A percentile compares a stretch with the other conserved stretches of the same genome.
Conservation (phyloP, 2,797 vertebrate genomes). For the Ceryle rudis region DNA sequence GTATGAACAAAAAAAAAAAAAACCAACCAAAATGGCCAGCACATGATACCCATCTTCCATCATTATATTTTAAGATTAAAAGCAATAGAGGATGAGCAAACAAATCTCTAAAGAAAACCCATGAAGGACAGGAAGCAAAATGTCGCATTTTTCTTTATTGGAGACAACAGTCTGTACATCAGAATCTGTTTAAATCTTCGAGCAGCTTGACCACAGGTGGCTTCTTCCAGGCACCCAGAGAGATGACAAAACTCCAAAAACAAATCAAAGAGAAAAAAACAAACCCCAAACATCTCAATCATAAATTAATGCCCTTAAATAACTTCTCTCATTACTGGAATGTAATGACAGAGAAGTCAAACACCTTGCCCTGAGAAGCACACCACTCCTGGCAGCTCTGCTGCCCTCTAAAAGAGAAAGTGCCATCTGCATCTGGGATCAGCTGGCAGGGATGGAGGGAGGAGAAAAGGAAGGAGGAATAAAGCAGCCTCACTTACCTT, state of each 20-base stretch:
- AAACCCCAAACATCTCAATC: not conserved
- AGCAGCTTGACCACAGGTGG: not conserved
- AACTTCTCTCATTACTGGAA: not conserved
- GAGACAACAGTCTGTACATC: not conserved
- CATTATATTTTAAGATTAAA: not conserved
- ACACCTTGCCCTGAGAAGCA: not conserved
- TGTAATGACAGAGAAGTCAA: not conserved
- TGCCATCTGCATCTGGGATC: not conserved
- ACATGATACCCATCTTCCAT: not conserved
- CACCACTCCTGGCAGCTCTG: not conserved
- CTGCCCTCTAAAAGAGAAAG: not conserved
- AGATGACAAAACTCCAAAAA: not conserved
- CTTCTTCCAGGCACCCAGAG: not conserved
- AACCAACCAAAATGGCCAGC: not conserved
- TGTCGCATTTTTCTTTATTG: slow-evolving; percentile 48
- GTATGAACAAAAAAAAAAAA: not conserved
- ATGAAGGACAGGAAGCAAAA: not conserved
- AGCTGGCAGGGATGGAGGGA: not conserved
- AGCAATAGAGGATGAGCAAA: not conserved
- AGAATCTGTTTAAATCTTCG: not conserved
- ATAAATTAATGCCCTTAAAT: slow-evolving; percentile 58
- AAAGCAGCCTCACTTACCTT: not conserved
- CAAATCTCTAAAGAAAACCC: not conserved
- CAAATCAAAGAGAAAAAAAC: not conserved
- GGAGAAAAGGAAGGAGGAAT: not conserved